A percentile compares a stretch with the other conserved stretches of the same genome.
Conservation (phyloP, 2,797 vertebrate species). For the Eupleurogrammus muticus region DNA sequence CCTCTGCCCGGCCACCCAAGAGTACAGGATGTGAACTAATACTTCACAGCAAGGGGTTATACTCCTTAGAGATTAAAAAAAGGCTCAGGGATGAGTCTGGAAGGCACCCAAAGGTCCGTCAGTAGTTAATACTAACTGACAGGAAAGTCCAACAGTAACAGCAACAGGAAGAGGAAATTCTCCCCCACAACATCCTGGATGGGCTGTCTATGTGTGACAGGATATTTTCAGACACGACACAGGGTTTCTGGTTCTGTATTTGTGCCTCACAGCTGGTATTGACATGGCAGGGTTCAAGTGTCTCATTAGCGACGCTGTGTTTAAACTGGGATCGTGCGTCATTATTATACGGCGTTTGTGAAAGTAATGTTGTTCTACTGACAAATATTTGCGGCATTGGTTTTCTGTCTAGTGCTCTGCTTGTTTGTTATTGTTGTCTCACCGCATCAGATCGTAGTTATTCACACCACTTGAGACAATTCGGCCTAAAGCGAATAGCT, state of each 20-base stretch:
- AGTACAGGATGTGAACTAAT: conserved; percentile 78
- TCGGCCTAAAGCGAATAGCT: conserved; percentile 9
- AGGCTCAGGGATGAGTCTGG: conserved; percentile 65
- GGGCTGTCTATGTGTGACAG: conserved; percentile 66
- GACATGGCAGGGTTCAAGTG: conserved; percentile 41
- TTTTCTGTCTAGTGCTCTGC: conserved; percentile 35
- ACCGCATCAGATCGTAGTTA: conserved; percentile 45
- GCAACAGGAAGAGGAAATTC: conserved; percentile 84
- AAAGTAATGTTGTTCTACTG: conserved; percentile 38
- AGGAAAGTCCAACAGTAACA: conserved; percentile 78
- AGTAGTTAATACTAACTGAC: conserved; percentile 70
- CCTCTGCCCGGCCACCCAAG: conserved; percentile 74
- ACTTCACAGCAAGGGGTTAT: conserved; percentile 54
- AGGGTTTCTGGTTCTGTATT: conserved; percentile 50
- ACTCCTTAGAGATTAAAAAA: conserved; percentile 55
- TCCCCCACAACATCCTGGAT: conserved; percentile 80
- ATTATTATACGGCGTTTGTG: conserved; percentile 6
- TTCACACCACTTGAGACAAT: conserved; percentile 45
- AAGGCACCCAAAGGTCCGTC: conserved; percentile 74
- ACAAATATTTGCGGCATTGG: conserved; percentile 41
- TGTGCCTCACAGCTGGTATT: conserved; percentile 57
- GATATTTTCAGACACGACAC: conserved; percentile 72
- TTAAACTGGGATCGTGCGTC: not conserved
- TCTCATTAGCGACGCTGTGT: conserved; percentile 34
- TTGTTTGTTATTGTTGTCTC: conserved; percentile 54